A percentile compares a stretch with the other conserved stretches of the same genome.
Evolutionary conservation across 2,797 vertebrate species (phyloP).

Genomic region (Peromyscus melanophrys): DNA sequence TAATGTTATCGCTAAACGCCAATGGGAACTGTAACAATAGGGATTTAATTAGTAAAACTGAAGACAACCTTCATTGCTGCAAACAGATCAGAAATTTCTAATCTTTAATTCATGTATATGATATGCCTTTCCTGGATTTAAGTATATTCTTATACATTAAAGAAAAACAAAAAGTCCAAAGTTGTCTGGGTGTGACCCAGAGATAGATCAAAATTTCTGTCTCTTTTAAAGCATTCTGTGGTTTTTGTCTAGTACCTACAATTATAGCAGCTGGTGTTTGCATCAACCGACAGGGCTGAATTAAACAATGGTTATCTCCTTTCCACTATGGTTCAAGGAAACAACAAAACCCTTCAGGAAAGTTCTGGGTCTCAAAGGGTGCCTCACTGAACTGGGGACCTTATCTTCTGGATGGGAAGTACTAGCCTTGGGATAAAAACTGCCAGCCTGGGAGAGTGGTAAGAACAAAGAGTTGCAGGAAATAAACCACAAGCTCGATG

Average conservation of each 20-base stretch:
- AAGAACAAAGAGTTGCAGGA: conserved; percentile 18
- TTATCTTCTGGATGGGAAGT: neutral
- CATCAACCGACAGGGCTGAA: conserved; percentile 68
- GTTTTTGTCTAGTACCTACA: conserved; percentile 71
- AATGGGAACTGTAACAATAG: conserved; percentile 14
- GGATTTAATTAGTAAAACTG: conserved; percentile 39
- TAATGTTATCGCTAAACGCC: neutral
- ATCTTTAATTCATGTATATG: neutral
- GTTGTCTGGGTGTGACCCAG: conserved; percentile 38
- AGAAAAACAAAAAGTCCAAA: conserved; percentile 21
- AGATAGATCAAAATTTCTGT: conserved; percentile 31
- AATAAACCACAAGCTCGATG: conserved; percentile 45
- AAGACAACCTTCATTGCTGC: conserved; percentile 20
- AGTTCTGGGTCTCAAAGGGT: conserved; percentile 45
- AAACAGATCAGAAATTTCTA: neutral
- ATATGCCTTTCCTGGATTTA: neutral
- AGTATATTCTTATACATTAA: conserved; percentile 30
- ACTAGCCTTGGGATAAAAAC: conserved; percentile 42
- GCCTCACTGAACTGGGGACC: neutral
- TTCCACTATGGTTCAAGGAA: conserved; percentile 63
- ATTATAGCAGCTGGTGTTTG: conserved; percentile 69
- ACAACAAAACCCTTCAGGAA: conserved; percentile 54
- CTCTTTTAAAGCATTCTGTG: neutral
- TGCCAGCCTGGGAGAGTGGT: neutral
- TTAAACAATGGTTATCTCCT: conserved; percentile 74